Conservation (phyloP, 2,797 vertebrate genomes). For the Zalophus californianus region DNA sequence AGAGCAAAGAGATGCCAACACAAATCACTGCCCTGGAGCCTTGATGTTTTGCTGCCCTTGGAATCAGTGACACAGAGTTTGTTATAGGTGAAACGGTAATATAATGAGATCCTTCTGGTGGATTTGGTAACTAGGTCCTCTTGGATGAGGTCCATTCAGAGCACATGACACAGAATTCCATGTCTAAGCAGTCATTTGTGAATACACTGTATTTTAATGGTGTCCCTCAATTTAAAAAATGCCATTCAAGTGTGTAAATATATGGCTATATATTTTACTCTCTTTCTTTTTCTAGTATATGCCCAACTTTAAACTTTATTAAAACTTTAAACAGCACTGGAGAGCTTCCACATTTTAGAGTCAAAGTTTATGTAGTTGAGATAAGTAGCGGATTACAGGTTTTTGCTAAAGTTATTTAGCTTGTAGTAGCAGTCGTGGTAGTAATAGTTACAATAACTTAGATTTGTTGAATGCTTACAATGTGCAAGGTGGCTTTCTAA, state of each 20-base stretch:
- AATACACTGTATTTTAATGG: constrained; percentile 21
- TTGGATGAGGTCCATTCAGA: constrained; percentile 45
- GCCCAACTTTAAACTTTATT: background rate
- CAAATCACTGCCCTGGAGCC: background rate
- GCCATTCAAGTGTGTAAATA: constrained; percentile 18
- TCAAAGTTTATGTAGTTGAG: constrained; percentile 7
- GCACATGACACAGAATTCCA: background rate
- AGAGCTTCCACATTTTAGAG: constrained; percentile 21
- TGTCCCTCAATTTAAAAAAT: background rate
- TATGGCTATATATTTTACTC: background rate
- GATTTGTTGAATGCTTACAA: background rate
- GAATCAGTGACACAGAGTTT: constrained; percentile 29
- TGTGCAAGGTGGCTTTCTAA: background rate
- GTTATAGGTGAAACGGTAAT: constrained; percentile 42
- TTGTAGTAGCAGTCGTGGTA: background rate
- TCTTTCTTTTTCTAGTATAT: constrained; percentile 7
- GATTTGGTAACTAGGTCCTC: constrained; percentile 32
- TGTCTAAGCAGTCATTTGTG: background rate
- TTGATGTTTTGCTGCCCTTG: constrained; percentile 38
- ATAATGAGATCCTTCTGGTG: constrained; percentile 57
- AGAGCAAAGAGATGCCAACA: constrained; percentile 51
- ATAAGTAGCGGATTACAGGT: background rate
- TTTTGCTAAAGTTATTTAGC: background rate
- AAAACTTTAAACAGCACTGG: background rate
- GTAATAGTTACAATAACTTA: background rate